Percentiles rank a stretch among this genome's conserved stretches.
Evolutionary conservation across 2,888 invertebrate species (phyloP).

Genomic region (Trissoscelio sp.): DNA sequence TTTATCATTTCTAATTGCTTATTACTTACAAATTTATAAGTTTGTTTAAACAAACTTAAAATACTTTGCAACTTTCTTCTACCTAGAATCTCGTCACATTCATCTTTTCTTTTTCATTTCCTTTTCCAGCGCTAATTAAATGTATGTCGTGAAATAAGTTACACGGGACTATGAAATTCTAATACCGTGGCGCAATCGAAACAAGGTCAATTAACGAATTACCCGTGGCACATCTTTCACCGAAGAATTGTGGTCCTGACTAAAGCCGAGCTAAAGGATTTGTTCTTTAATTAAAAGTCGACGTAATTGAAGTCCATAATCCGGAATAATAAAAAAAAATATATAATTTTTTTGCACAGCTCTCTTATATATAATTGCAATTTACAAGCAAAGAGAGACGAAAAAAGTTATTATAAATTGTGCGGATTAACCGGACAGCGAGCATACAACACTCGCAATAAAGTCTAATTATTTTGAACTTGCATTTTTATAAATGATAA

Average conservation of each 20-base stretch:
- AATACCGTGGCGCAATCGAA: not conserved
- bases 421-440: too few relatives aligned
- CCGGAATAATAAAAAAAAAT: constrained; percentile 16
- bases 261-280: constrained; percentile 12
- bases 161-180: not conserved
- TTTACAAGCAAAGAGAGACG: not conserved
- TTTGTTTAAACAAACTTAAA: too few relatives aligned
- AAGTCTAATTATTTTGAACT: too few relatives aligned
- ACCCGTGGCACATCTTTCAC: constrained; percentile 2
- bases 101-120: not conserved
- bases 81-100: constrained; percentile 23
- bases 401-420: constrained; percentile 3
- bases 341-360: not conserved
- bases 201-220: constrained; percentile 14
- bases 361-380: too few relatives aligned
- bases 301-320: constrained; percentile 30
- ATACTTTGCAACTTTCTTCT: too few relatives aligned
- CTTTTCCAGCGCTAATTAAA: not conserved
- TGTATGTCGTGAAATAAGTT: not conserved
- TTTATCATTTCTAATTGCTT: too few relatives aligned
- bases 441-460: too few relatives aligned
- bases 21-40: too few relatives aligned
- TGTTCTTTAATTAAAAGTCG: constrained; percentile 31
- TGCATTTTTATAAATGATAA: too few relatives aligned
- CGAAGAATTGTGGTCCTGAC: constrained; percentile 7